Percentiles rank a stretch among this genome's conserved stretches.
These are phyloP conservation scores for Yponomeuta plumbellus DNA, from an alignment of 2,888 invertebrate genomes.

Conservation along the genomic window DNA sequence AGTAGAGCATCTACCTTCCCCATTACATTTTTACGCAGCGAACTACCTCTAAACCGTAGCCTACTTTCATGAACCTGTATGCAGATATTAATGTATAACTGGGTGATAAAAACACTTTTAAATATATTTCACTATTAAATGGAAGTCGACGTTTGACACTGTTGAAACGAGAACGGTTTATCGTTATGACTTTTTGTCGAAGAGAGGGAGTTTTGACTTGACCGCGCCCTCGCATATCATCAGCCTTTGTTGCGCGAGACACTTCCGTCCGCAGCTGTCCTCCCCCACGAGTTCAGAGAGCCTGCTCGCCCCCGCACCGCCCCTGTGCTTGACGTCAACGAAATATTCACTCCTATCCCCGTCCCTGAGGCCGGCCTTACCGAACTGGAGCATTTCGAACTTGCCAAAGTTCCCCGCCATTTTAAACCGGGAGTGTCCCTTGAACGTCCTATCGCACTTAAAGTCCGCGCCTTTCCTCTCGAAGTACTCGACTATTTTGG, in stretches of 20 bases:
- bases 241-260: constrained; percentile 79
- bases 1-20: no score
- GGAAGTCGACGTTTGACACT: neutral
- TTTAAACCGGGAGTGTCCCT: constrained; percentile 40
- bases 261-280: constrained; percentile 44
- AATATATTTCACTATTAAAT: constrained; percentile 8
- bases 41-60: neutral
- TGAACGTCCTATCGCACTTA: constrained; percentile 61
- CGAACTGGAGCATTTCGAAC: constrained; percentile 30
- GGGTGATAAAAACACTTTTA: neutral
- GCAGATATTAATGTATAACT: neutral
- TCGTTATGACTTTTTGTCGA: constrained; percentile 79
- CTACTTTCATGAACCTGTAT: neutral
- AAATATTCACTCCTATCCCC: constrained; percentile 34
- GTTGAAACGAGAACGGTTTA: constrained; percentile 2
- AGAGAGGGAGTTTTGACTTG: constrained; percentile 88
- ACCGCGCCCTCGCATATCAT: constrained; percentile 92
- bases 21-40: no score
- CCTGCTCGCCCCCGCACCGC: constrained; percentile 23
- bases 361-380: constrained; percentile 13
- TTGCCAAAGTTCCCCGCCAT: constrained; percentile 29
- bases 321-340: constrained; percentile 42
- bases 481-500: constrained; percentile 92
- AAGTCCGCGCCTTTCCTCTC: constrained; percentile 83
- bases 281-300: constrained; percentile 31